Conservation (phyloP, 2,113 vertebrate species). For the Ailurus styani region DNA sequence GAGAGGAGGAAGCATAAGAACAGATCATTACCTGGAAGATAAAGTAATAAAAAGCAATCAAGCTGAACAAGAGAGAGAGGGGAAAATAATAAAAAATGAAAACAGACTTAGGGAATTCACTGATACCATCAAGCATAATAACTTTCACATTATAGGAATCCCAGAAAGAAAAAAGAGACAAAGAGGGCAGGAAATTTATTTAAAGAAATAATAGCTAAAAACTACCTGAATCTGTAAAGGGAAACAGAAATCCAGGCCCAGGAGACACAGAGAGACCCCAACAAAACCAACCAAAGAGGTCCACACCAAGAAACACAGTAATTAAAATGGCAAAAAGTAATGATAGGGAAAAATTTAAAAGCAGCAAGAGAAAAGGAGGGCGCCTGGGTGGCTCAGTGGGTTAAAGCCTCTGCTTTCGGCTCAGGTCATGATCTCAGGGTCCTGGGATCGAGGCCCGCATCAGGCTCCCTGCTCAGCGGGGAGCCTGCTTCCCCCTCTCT, state of each 20-base stretch:
- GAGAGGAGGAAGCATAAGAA: neutral
- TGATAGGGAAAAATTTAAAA: neutral
- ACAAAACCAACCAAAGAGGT: neutral
- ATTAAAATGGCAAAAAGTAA: neutral
- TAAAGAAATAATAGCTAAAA: neutral
- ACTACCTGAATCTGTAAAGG: neutral
- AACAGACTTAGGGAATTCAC: neutral
- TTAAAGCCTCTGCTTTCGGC: no score
- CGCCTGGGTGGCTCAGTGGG: no score
- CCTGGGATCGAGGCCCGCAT: no score
- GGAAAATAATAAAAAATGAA: neutral
- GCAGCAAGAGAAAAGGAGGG: neutral
- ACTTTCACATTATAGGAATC: neutral
- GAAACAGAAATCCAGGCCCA: neutral
- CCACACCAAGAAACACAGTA: neutral
- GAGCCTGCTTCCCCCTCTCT: no score
- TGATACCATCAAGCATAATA: neutral
- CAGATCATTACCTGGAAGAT: neutral
- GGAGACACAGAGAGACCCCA: neutral
- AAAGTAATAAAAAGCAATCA: neutral
- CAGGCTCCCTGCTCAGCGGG: no score
- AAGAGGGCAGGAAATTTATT: neutral
- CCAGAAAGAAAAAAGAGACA: neutral
- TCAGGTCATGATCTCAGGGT: no score
- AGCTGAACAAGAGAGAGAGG: neutral